phyloP scores from a whole-genome alignment of 2,797 vertebrate species.

The Urocyon cinereoargenteus region DNA sequence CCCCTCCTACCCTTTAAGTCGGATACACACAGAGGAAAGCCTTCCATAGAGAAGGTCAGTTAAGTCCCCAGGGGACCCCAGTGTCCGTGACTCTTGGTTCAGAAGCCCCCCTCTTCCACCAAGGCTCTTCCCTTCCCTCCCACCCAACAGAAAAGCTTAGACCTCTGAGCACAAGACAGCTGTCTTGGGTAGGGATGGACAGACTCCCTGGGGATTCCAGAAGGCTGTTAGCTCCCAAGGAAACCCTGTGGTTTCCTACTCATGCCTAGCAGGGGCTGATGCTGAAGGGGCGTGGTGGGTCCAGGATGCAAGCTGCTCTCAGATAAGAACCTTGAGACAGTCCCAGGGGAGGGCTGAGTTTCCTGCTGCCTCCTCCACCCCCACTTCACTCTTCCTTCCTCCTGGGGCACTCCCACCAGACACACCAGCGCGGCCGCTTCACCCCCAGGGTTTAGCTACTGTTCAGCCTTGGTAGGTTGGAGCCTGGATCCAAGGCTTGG shows the following conservation, averaged over 20 bases:
- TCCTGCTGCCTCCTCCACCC: conserved; percentile 57
- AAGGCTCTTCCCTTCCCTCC: neutral
- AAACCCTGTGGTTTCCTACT: neutral
- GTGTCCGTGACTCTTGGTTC: neutral
- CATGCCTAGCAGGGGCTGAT: neutral
- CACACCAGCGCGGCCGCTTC: neutral
- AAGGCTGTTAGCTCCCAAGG: neutral
- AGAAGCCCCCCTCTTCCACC: neutral
- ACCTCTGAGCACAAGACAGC: neutral
- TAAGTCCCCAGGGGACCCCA: neutral
- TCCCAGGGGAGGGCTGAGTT: conserved; percentile 62
- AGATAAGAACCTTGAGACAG: conserved; percentile 69
- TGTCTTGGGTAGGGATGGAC: neutral
- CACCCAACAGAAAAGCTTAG: neutral
- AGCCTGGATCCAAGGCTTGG: neutral
- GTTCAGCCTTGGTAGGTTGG: neutral
- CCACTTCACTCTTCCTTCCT: conserved; percentile 77
- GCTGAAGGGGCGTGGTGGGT: neutral
- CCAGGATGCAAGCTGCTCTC: conserved; percentile 69
- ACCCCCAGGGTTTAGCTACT: neutral
- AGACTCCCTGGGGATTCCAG: neutral
- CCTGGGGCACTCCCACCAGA: conserved; percentile 15
- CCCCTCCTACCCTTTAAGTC: too few species aligned
- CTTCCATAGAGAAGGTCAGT: neutral
- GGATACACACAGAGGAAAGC: neutral